Conservation (phyloP, 2,888 invertebrate genomes). For the Pycnomerus fuliginosus region DNA sequence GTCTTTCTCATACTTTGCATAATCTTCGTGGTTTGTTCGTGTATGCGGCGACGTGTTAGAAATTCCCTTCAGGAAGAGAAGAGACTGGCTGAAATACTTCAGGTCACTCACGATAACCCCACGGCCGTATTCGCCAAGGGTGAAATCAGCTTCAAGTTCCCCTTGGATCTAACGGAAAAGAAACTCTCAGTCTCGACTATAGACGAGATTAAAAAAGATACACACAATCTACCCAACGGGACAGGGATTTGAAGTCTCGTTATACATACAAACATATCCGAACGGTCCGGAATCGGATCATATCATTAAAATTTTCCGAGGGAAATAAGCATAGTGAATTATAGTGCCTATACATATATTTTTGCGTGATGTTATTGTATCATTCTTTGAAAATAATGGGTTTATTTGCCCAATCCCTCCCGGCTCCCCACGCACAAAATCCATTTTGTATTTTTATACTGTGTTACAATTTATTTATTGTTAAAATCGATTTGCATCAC, state of each 20-base stretch:
- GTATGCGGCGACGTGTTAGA: slow-evolving; percentile 67
- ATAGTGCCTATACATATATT: slow-evolving; percentile 31
- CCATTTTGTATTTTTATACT: too few species aligned
- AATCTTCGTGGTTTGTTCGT: slow-evolving; percentile 60
- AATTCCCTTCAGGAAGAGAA: slow-evolving; percentile 53
- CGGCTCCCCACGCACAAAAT: too few species aligned
- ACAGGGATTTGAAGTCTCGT: slow-evolving; percentile 44
- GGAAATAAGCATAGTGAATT: slow-evolving; percentile 25
- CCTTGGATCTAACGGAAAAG: slow-evolving; percentile 53
- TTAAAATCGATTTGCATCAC: too few species aligned
- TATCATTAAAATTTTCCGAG: slow-evolving; percentile 28
- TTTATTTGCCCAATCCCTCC: too few species aligned
- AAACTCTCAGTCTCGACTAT: slow-evolving; percentile 52
- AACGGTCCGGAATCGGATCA: too few species aligned
- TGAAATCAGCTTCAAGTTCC: slow-evolving; percentile 62
- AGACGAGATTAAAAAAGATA: slow-evolving; percentile 51
- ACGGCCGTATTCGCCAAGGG: slow-evolving; percentile 51
- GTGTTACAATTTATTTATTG: too few species aligned
- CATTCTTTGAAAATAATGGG: slow-evolving; percentile 1
- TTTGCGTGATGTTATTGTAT: too few species aligned
- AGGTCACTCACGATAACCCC: slow-evolving; percentile 49
- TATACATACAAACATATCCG: too few species aligned
- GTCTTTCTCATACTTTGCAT: slow-evolving; percentile 56
- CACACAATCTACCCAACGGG: slow-evolving; percentile 46
- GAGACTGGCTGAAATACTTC: slow-evolving; percentile 34